Conservation (phyloP, 1,140 invertebrate species). For the Periplaneta americana region DNA sequence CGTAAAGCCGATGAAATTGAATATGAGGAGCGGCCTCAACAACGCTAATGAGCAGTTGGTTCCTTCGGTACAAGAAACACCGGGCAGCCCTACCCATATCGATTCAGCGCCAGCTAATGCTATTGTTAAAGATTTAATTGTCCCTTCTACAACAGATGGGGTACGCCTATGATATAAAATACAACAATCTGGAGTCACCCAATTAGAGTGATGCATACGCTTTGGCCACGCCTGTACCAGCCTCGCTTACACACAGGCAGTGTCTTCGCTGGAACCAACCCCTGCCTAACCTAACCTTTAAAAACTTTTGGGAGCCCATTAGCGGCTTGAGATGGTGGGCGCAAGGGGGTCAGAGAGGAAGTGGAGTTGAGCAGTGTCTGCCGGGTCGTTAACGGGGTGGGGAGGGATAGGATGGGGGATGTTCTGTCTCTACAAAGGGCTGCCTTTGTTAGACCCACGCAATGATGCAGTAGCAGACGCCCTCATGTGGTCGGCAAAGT, state of each 20-base stretch:
- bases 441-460: not conserved
- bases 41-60: too few species aligned
- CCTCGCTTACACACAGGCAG: too few species aligned
- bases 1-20: too few species aligned
- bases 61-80: not conserved
- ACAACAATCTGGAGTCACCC: not conserved
- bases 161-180: not conserved
- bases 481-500: not conserved
- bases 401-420: not conserved
- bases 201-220: conserved; percentile 1
- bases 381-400: not conserved
- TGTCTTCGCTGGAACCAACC: not conserved
- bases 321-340: not conserved
- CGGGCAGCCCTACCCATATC: not conserved
- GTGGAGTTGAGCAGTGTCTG: not conserved
- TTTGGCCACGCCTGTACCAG: not conserved
- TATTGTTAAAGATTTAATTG: not conserved
- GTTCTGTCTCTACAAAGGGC: not conserved
- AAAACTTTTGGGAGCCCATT: conserved; percentile 7
- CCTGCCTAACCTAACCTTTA: conserved; percentile 1
- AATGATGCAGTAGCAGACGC: not conserved
- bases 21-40: too few species aligned
- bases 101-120: not conserved
- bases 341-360: not conserved
- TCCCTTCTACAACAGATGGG: not conserved